Percentiles rank a stretch among this genome's conserved stretches.
These are phyloP conservation scores for Coenonympha arcania DNA, from an alignment of 2,888 invertebrate genomes.

Conservation along the genomic window DNA sequence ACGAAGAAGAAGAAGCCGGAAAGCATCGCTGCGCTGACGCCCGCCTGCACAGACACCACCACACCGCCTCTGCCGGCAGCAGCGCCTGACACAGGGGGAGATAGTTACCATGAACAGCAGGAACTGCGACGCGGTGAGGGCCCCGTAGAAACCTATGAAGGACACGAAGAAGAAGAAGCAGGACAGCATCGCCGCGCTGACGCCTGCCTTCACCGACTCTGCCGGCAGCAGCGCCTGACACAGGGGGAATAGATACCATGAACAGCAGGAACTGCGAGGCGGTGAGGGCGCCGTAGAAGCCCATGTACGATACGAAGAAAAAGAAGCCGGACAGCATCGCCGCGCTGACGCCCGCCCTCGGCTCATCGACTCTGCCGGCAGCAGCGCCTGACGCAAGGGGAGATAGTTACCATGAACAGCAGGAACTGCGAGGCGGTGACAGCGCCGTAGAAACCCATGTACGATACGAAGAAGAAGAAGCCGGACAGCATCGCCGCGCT, in stretches of 20 bases:
- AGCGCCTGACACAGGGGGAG: slow-evolving; percentile 42
- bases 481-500: slow-evolving; percentile 35
- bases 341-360: slow-evolving; percentile 39
- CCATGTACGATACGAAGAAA: slow-evolving; percentile 55
- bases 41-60: slow-evolving; percentile 40
- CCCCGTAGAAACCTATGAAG: slow-evolving; percentile 58
- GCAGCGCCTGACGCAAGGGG: slow-evolving; percentile 43
- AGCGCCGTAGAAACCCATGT: slow-evolving; percentile 59
- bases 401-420: slow-evolving; percentile 52
- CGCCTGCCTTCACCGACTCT: slow-evolving; percentile 42
- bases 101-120: slow-evolving; percentile 55
- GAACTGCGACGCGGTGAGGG: slow-evolving; percentile 47
- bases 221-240: slow-evolving; percentile 46
- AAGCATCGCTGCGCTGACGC: slow-evolving; percentile 37
- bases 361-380: slow-evolving; percentile 41
- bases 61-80: slow-evolving; percentile 41
- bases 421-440: slow-evolving; percentile 49
- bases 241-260: slow-evolving; percentile 48
- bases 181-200: slow-evolving; percentile 36
- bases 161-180: slow-evolving; percentile 47
- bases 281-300: slow-evolving; percentile 49
- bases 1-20: slow-evolving; percentile 46
- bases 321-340: slow-evolving; percentile 39
- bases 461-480: slow-evolving; percentile 47
- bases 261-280: slow-evolving; percentile 54